Percentiles rank a stretch among this genome's conserved stretches.
phyloP scores from a whole-genome alignment of 2,113 vertebrate species.

The Dinomys branickii region DNA sequence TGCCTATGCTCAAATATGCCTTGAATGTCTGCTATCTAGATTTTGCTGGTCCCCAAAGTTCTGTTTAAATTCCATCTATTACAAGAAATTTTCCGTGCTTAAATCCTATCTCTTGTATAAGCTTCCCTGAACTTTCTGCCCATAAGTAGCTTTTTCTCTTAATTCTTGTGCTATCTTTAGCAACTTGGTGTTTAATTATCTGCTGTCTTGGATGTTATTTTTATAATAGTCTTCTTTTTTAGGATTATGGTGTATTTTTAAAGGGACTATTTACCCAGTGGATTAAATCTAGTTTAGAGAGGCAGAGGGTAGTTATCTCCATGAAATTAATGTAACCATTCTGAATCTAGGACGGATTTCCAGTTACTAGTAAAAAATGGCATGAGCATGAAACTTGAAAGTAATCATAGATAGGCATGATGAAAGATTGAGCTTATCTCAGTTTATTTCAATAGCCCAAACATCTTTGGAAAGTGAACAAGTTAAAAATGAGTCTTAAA shows the following conservation, averaged over 20 bases:
- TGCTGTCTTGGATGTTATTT: neutral
- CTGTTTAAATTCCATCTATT: neutral
- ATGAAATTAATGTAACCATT: conserved; percentile 43
- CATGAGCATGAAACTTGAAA: neutral
- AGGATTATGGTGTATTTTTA: conserved; percentile 2
- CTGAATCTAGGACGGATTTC: conserved; percentile 13
- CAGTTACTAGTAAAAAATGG: neutral
- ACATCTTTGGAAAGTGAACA: neutral
- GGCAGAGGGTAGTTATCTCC: neutral
- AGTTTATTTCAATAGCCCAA: neutral
- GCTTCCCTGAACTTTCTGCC: neutral
- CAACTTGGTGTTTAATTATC: neutral
- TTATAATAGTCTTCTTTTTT: neutral
- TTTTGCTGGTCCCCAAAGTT: neutral
- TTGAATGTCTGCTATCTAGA: neutral
- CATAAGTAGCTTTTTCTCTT: neutral
- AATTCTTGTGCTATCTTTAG: neutral
- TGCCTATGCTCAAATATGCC: neutral
- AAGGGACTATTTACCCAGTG: neutral
- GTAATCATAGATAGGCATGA: neutral
- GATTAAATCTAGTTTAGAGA: neutral
- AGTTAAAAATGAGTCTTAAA: conserved; percentile 36
- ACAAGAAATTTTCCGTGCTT: neutral
- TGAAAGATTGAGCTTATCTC: neutral
- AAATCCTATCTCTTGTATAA: neutral